Conservation (phyloP, 2,888 invertebrate species). For the Hydriomena furcata region DNA sequence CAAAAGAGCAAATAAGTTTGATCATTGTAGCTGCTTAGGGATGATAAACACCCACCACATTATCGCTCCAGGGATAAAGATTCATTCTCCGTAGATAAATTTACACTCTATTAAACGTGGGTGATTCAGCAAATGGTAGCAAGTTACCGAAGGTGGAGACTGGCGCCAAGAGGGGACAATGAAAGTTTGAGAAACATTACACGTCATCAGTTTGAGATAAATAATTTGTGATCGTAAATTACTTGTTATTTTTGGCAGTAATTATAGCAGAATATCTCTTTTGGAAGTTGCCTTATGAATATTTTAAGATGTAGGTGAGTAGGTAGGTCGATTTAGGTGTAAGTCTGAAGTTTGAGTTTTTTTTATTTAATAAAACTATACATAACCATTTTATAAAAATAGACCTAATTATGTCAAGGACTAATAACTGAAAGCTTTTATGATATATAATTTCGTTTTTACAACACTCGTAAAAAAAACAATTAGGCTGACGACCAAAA, state of each 20-base stretch:
- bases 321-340: too few species aligned
- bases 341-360: too few species aligned
- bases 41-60: slow-evolving; percentile 18
- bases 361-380: too few species aligned
- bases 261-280: slow-evolving; percentile 1
- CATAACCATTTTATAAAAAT: slow-evolving; percentile 2
- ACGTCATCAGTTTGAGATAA: slow-evolving; percentile 9
- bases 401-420: slow-evolving; percentile 13
- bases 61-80: slow-evolving; percentile 16
- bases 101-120: slow-evolving; percentile 66
- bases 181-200: slow-evolving; percentile 9
- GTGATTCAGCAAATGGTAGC: slow-evolving; percentile 64
- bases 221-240: slow-evolving; percentile 3
- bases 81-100: slow-evolving; percentile 49
- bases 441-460: slow-evolving; percentile 28
- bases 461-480: slow-evolving; percentile 36
- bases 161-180: slow-evolving; percentile 33
- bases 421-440: slow-evolving; percentile 33
- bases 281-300: neutral
- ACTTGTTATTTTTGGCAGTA: neutral
- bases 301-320: too few species aligned
- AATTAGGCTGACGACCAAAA: slow-evolving; percentile 21
- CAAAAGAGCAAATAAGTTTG: neutral
- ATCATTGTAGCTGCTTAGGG: slow-evolving; percentile 6
- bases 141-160: slow-evolving; percentile 40